Base-by-base conservation (phyloP, 2,888 invertebrate genomes). In the Scaptomyza polygonia region DNA sequence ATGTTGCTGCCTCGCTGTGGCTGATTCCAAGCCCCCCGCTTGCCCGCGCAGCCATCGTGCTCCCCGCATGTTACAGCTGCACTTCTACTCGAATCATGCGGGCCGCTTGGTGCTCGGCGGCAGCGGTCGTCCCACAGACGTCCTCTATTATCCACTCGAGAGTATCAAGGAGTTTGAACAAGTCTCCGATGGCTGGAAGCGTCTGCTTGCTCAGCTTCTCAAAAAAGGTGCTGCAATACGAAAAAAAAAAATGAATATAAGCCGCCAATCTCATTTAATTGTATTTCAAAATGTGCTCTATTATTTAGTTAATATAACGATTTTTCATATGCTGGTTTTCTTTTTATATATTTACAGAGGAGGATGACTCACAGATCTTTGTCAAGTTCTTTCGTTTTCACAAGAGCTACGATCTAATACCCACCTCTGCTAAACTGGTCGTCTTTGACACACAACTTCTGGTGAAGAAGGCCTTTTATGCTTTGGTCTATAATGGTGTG, bases 311-410 rank as follows among this genome's bases (percentile, higher is more conserved):
- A 4, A 39, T 0, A 18, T 16, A 14, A 34, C 27, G 12, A 1
- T 27, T 5, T 39, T 67, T 51, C 21, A 21, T 21, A 43, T 14
- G n/a, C n/a, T n/a, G n/a, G n/a, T n/a, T 14, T 36, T 36, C 0
- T 32, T 58, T n/a, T 48, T 11, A 27, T 44, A 86, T 88, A 47
- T 3, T 91, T 90, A 12, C 95, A 98, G 98, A 97, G 93, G 97
- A 98, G 92, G 98, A 98, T 93, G 98, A 98, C 93, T 97, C 97
- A 90, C 97, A 98, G 93, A 98, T 98, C 91, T 98, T 97, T 93
- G 97, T 98, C 87, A 98, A 98, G 92, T 99, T 99, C 94, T 99
- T 99, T 95, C 97, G 98, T 93, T 99, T 98, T 93, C 99, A 99
- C 94, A 98, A 98, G 93, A 99, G 99, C 93, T 99, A 99, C 93